Base-by-base conservation (phyloP, 1,140 invertebrate genomes). In the Papilio polyxenes region DNA sequence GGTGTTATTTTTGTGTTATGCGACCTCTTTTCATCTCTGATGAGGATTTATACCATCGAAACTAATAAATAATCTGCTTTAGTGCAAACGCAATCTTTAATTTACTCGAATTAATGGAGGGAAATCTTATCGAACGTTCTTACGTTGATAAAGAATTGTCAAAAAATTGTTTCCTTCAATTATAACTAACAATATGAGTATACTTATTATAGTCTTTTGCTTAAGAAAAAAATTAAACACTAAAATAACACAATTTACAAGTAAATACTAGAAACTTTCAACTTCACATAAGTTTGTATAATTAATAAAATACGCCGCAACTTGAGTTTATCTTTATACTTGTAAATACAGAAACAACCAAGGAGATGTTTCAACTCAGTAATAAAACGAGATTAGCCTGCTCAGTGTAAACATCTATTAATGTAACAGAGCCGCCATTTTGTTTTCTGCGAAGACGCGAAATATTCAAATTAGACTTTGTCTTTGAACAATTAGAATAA, bases 1-100 rank as follows among this genome's bases (percentile, higher is more conserved):
- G 62, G 51, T 65, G 78, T 59, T 82, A 82, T 80, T 80, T 78
- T 11, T 77, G 65, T 75, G 62, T 44, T 72, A 72, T 72, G 31
- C 65, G 65, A 72, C 65, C 65, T 72, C 65, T 72, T 72, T 72
- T 40, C 65, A 37, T 31, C 65, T 31, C 65, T 31, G 65, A 72
- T 37, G 65, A 69, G 5, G 11, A 72, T 37, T 17, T 56, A 56
- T 40, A 15, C 9, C 4, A 72, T 72, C 65, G 65, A 40, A 11
- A 31, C 31, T 72, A 72, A 72, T 17, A 31, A 72, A 72, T 72
- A n/a, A n/a, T n/a, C n/a, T n/a, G 31, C 5, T 6, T 72, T 72
- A 40, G 31, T 72, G 13, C 59, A n/a, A 17, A 20, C 31, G 31
- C 65, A 31, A 17, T 72, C 65, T 72, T 72, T 40, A 15, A 72